Conservation (phyloP, 1,140 invertebrate genomes). For the Zaprionus taronus region DNA sequence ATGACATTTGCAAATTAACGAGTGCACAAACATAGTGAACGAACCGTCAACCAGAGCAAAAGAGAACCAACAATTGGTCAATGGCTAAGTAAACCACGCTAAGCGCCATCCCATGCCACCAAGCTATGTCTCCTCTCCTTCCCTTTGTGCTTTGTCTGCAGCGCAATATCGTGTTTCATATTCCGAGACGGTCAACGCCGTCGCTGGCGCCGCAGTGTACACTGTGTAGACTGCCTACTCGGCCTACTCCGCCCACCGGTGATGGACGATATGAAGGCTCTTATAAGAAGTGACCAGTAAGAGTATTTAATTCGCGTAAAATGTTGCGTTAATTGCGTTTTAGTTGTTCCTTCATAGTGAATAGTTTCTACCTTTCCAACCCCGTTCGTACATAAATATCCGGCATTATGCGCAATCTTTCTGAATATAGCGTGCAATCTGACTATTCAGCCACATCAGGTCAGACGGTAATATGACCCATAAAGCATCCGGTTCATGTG, state of each 20-base stretch:
- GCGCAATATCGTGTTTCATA: constrained; percentile 57
- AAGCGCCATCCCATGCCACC: constrained; percentile 33
- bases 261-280: constrained; percentile 7
- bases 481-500: constrained; percentile 60
- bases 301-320: constrained; percentile 62
- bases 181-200: constrained; percentile 24
- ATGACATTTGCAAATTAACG: constrained; percentile 44
- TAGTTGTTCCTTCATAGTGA: constrained; percentile 42
- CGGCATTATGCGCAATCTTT: constrained; percentile 23
- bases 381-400: constrained; percentile 17
- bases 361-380: constrained; percentile 5
- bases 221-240: constrained; percentile 3
- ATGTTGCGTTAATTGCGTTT: constrained; percentile 70
- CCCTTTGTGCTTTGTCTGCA: constrained; percentile 40
- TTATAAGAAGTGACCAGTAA: constrained; percentile 14
- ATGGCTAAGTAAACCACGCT: constrained; percentile 26
- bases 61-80: constrained; percentile 39
- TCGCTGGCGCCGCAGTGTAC: constrained; percentile 20
- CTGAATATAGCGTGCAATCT: constrained; percentile 61
- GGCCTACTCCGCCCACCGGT: constrained; percentile 1
- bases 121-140: neutral
- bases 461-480: constrained; percentile 48
- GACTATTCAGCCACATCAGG: constrained; percentile 46
- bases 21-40: constrained; percentile 32
- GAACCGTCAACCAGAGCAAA: constrained; percentile 23